Evolutionary conservation across 2,888 invertebrate genomes (phyloP), one percentile per base, ranked within the genome.

Genomic region (Psylliodes chrysocephalus): DNA sequence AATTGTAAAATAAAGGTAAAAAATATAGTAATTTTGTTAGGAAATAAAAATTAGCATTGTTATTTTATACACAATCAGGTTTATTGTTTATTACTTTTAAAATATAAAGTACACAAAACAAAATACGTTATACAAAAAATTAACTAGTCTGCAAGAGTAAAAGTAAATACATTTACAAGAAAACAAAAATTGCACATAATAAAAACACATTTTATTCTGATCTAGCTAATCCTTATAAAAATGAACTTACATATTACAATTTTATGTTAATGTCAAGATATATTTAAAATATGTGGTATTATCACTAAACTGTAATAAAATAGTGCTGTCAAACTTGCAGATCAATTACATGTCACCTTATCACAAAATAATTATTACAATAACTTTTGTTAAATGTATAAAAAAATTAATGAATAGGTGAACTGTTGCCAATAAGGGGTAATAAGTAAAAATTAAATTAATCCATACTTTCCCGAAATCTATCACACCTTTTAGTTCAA

Each of bases 151-250:
- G 46, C 33, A 46, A 56, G 56, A 56, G 12, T 19, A 28, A 55
- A 30, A 42, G 30, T 57, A 57, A 46, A 57, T 35, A 57, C 33
- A 57, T 40, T 28, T n/a, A 42, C 1, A 42, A 28, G 4, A 49
- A 49, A 19, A 44, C n/a, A n/a, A n/a, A 17, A 44, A 47, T 57
- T 57, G 57, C 57, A 57, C 47, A 57, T 12, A 47, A 14, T n/a
- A n/a, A n/a, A n/a, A n/a, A n/a, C n/a, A n/a, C n/a, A n/a, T n/a
- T n/a, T n/a, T n/a, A n/a, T n/a, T n/a, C 14, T 15, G 19, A 47
- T 18, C 14, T 46, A 46, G 12, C 12, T 46, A 46, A 30, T 30
- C 30, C 10, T 30, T 30, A 30, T 30, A 30, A 30, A 30, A 30
- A 30, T 30, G 8, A 6, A 30, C 10, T 30, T 10, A 25, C 2